Percentiles rank a stretch among this genome's conserved stretches.
These are phyloP conservation scores for Drosophila teissieri DNA, from an alignment of 1,140 invertebrate species.

Conservation along the genomic window DNA sequence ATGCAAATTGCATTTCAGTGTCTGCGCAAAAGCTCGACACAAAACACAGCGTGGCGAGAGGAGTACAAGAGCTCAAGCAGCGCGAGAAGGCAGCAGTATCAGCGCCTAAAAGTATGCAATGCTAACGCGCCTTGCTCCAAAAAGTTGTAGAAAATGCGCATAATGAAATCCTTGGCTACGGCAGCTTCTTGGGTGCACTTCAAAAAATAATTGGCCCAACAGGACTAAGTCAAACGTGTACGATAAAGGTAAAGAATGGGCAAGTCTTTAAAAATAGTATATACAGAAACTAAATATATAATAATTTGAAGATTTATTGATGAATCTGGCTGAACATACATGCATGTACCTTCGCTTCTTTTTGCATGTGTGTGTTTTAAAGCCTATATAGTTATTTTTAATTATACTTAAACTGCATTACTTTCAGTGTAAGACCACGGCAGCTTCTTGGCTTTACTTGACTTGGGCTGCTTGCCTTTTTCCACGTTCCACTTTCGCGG, in stretches of 20 bases:
- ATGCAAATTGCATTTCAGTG: constrained; percentile 83
- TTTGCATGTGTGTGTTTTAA: too few relatives aligned
- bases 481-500: constrained; percentile 61
- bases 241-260: too few relatives aligned
- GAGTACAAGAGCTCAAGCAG: constrained; percentile 4
- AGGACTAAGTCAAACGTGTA: too few relatives aligned
- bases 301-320: too few relatives aligned
- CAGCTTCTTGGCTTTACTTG: constrained; percentile 68
- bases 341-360: too few relatives aligned
- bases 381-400: too few relatives aligned
- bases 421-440: constrained; percentile 26
- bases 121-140: constrained; percentile 69
- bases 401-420: too few relatives aligned
- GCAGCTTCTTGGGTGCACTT: constrained; percentile 16
- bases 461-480: constrained; percentile 66
- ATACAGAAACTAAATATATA: too few relatives aligned
- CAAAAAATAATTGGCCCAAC: neutral
- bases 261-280: too few relatives aligned
- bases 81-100: constrained; percentile 6
- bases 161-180: constrained; percentile 79
- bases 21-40: constrained; percentile 75
- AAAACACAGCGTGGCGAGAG: constrained; percentile 50
- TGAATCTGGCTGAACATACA: too few relatives aligned
- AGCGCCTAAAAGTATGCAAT: constrained; percentile 78
- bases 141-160: constrained; percentile 78